Conservation (phyloP, 1,140 invertebrate genomes). For the Anoplophora glabripennis region DNA sequence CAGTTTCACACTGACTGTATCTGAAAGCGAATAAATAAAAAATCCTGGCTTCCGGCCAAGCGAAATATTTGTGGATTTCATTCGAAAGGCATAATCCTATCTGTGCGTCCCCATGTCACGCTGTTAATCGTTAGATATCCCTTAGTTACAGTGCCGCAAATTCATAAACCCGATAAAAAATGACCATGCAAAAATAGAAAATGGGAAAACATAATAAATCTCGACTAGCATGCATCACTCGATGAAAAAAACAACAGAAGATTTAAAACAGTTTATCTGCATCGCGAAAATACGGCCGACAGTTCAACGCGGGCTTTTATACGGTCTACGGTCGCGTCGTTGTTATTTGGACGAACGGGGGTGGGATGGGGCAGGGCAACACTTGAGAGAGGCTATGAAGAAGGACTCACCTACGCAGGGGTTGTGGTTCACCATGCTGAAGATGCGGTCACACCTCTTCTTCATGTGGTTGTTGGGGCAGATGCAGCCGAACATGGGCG, state of each 20-base stretch:
- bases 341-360: neutral
- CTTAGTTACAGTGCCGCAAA: constrained; percentile 4
- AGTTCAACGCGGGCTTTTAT: constrained; percentile 4
- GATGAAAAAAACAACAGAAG: constrained; percentile 2
- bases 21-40: too few species aligned
- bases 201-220: constrained; percentile 3
- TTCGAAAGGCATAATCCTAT: too few species aligned
- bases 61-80: too few species aligned
- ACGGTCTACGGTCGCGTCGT: constrained; percentile 2
- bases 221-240: constrained; percentile 8
- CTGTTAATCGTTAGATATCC: constrained; percentile 2
- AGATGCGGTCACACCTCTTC: constrained; percentile 81
- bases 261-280: constrained; percentile 6
- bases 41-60: too few species aligned
- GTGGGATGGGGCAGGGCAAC: neutral
- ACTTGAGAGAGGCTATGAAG: neutral
- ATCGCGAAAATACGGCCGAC: constrained; percentile 8
- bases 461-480: constrained; percentile 86
- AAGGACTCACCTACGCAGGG: constrained; percentile 82
- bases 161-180: neutral
- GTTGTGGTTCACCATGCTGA: constrained; percentile 83
- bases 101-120: too few species aligned
- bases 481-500: constrained; percentile 87
- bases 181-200: neutral
- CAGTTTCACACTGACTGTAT: too few species aligned